Evolutionary conservation across 2,113 vertebrate species (phyloP).

Genomic region (Scomber japonicus): DNA sequence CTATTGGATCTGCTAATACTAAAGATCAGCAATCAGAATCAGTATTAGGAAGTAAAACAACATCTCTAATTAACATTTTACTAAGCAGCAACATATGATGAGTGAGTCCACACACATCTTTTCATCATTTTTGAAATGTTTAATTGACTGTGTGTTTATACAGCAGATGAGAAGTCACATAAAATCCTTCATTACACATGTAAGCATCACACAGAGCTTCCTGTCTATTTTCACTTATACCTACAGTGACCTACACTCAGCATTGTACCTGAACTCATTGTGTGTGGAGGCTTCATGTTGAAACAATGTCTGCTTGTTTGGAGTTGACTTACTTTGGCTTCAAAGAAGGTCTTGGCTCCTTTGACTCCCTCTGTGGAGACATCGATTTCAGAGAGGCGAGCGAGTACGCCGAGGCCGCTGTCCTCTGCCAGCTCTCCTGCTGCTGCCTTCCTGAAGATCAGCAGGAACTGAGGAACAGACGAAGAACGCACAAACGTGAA

Average conservation of each 20-base stretch:
- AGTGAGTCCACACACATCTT: too few species aligned
- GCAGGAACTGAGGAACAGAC: slow-evolving; percentile 88
- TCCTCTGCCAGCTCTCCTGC: slow-evolving; percentile 94
- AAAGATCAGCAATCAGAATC: too few species aligned
- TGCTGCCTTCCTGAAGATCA: slow-evolving; percentile 96
- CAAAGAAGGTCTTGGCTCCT: slow-evolving; percentile 96
- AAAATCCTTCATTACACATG: too few species aligned
- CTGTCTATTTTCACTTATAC: too few species aligned
- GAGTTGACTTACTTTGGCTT: slow-evolving; percentile 91
- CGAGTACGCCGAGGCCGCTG: slow-evolving; percentile 91
- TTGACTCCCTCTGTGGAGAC: slow-evolving; percentile 96
- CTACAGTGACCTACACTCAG: neutral
- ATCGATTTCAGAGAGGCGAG: slow-evolving; percentile 94
- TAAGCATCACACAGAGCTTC: too few species aligned
- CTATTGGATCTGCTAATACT: too few species aligned
- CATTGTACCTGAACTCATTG: neutral
- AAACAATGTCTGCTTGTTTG: neutral
- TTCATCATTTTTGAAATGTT: too few species aligned
- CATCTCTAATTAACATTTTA: too few species aligned
- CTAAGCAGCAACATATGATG: too few species aligned
- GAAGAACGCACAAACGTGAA: neutral
- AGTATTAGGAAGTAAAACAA: too few species aligned
- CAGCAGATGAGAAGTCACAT: too few species aligned
- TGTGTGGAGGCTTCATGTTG: neutral
- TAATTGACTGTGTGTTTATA: too few species aligned